Evolutionary conservation across 2,888 invertebrate genomes (phyloP), one percentile per base, ranked within the genome.

Genomic region (Sylvicola fuscatus): DNA sequence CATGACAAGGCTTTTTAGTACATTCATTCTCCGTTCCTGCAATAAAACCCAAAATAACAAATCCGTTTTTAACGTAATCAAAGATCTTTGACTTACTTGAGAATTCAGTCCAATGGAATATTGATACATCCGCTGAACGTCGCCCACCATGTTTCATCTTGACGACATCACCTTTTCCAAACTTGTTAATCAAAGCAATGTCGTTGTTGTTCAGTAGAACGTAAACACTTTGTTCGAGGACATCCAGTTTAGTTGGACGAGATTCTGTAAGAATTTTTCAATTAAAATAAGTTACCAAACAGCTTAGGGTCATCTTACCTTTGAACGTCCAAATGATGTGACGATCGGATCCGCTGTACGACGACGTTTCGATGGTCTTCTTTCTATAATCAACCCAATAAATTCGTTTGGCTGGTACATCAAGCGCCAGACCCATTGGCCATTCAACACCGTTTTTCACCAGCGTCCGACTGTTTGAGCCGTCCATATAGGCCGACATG

Each of bases 311-410:
- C 7, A 10, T 40, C 44, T 47, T 50, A 64, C 65, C 62, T 43
- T 58, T 53, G 44, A 75, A 73, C 30, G 60, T 56, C 35, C 62
- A 60, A 2, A 76, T 65, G 3, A 70, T 51, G 38, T 66, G 64
- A 29, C 80, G 62, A 46, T 72, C 74, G 36, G 62, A 61, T 40
- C 84, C 84, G 51, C 78, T 74, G 14, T 77, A 55, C 12, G 64
- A 60, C 35, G 72, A 65, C 30, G 72, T 72, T 56, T 81, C 79
- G 38, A 86, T 66, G 14, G 71, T 68, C 44, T 68, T 68, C 43
- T 70, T 68, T 54, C 82, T 81, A n/a, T 72, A 70, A 60, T 89
- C 89, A 10, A 78, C 70, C 78, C 82, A 83, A 62, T 86, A 87
- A 3, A 89, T 54, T 5, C 86, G 62, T n/a, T 63, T 60, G 1